Evolutionary conservation across 2,797 vertebrate species (phyloP), one percentile per base, ranked within the genome.

Genomic region (Myripristis murdjan): DNA sequence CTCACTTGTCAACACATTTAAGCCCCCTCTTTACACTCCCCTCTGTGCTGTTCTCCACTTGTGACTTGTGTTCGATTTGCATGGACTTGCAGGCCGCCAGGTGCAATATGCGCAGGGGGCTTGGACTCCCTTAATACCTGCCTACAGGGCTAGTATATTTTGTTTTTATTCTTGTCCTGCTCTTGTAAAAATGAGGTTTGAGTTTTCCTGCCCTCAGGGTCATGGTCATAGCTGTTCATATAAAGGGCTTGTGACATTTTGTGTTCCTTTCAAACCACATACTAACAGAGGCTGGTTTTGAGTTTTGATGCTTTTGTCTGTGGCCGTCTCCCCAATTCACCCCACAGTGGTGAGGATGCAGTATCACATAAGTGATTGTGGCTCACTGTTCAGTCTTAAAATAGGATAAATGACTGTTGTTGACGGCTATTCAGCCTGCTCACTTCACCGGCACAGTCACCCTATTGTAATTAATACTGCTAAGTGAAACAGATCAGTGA

Each of bases 221-320:
- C 55, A 59, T 57, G 78, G 77, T 66, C 75, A 52, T 86, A 75
- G 80, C 83, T 85, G 82, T 47, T 75, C 65, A 65, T 70, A 72
- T 22, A 59, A 73, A 83, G 58, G 46, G 62, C 51, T 72, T 82
- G 28, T 85, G 79, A 87, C 73, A 79, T 86, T 77, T 77, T 59
- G 43, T 78, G 64, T 75, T 66, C 64, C 65, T 47, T 56, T 49
- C 41, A 77, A 83, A 79, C 70, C 46, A 28, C 73, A 64, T 48
- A 52, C 33, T 72, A 68, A 76, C n/a, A n/a, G n/a, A n/a, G 33
- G 51, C 46, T 63, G 52, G 62, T 33, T 35, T 64, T 74, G n/a
- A n/a, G n/a, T 31, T 58, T 73, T 41, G 41, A 24, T 49, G 58
- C 43, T 64, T 59, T 72, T 72, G 35, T 78, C 63, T 66, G 18